phyloP scores from a whole-genome alignment of 2,888 invertebrate genomes.

The Rhamphomyia laevipes region DNA sequence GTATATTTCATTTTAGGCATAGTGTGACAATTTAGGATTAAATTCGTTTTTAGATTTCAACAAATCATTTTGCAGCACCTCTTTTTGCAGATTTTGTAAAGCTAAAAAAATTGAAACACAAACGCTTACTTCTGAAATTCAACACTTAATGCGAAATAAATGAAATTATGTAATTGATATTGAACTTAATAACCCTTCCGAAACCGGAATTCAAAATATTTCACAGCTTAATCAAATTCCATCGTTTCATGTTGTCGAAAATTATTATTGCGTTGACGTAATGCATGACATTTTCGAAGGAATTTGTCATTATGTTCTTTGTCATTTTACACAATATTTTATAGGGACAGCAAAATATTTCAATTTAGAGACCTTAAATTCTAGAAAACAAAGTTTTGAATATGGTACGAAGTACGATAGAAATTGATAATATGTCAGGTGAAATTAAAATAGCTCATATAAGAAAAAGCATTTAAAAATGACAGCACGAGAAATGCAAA shows the following conservation, averaged over 20 bases:
- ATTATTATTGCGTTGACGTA: conserved; percentile 17
- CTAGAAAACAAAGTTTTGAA: conserved; percentile 17
- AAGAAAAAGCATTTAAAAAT: conserved; percentile 11
- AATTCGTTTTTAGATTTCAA: conserved; percentile 11
- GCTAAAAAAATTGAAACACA: conserved; percentile 12
- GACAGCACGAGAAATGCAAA: conserved; percentile 21
- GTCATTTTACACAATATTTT: conserved; percentile 16
- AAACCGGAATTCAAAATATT: conserved; percentile 18
- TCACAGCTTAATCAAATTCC: conserved; percentile 18
- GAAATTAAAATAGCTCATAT: conserved; percentile 13
- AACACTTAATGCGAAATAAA: conserved; percentile 11
- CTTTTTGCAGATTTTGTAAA: conserved; percentile 22
- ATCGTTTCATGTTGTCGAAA: conserved; percentile 18
- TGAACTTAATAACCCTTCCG: conserved; percentile 1
- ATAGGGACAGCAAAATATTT: conserved; percentile 15
- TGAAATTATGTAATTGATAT: conserved; percentile 16
- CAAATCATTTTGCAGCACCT: conserved; percentile 17
- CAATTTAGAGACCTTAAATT: conserved; percentile 16
- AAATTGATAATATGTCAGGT: conserved; percentile 16
- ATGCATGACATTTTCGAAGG: conserved; percentile 19
- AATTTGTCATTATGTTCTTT: conserved; percentile 14
- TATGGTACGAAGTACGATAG: conserved; percentile 17
- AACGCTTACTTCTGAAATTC: conserved; percentile 12
- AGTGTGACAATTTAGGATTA: conserved; percentile 10
- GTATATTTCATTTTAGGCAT: conserved; percentile 14